Evolutionary conservation across 2,888 invertebrate species (phyloP), one percentile per base, ranked within the genome.

Genomic region (Silvanus unidentatus): DNA sequence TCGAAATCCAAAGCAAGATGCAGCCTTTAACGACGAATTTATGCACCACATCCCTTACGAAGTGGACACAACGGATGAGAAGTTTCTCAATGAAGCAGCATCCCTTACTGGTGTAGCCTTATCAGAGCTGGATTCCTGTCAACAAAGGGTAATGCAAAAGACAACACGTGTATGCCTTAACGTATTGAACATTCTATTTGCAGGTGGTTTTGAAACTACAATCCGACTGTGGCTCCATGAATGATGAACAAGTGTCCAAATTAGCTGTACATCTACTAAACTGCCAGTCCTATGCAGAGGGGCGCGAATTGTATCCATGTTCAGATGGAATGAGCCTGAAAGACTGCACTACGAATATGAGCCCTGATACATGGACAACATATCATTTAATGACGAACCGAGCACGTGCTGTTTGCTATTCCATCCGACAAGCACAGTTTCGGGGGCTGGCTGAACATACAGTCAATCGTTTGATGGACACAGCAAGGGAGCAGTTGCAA

Each of bases 351-450:
- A 73, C 67, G 14, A 67, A 73, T 29, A 84, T 84, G 83, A 81
- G 82, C 62, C 66, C 78, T 2, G 79, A 80, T 55, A 78, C 78
- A 37, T 82, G 82, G 82, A 83, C 82, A 59, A 77, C 79, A n/a
- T 84, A 84, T 60, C 81, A 82, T 63, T 71, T 82, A 40, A 78
- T 82, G 69, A 78, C 77, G 50, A 82, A 83, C 61, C 66, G 84
- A 55, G 83, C 82, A 0, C 71, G 80, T 48, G 81, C 82, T n/a
- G 78, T 84, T 45, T 84, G 84, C 59, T 80, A 82, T 57, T 70
- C 78, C 11, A 73, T 80, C 12, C 72, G 82, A 42, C 81, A 81
- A 62, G 74, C 75, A 28, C 82, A 83, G 62, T 84, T 84, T 66
- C 72, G 80, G 40, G 79, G 78, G 13, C 68, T 81, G 39, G 78